These are phyloP conservation scores for Pristionchus entomophagus DNA, from an alignment of 2,888 invertebrate genomes.

Conservation along the genomic window DNA sequence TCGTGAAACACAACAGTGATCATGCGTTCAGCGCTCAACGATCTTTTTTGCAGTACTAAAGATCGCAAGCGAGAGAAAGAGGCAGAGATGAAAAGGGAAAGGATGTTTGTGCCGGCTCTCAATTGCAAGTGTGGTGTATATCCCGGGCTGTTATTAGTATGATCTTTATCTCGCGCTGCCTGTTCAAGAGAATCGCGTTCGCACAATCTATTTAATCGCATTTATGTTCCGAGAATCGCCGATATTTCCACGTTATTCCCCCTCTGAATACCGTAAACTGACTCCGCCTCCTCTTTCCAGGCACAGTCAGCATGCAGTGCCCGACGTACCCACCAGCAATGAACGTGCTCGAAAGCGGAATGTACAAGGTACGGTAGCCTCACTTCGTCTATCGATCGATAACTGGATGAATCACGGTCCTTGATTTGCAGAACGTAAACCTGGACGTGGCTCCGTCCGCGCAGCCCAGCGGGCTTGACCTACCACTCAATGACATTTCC, in stretches of 20 bases:
- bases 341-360: slow-evolving; percentile 65
- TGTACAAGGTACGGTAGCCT: slow-evolving; percentile 54
- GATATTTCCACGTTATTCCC: not conserved
- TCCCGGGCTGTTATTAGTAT: too few relatives aligned
- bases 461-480: slow-evolving; percentile 68
- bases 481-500: slow-evolving; percentile 69
- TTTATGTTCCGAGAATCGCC: not conserved
- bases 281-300: not conserved
- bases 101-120: not conserved
- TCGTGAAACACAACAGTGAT: too few relatives aligned
- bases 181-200: not conserved
- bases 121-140: too few relatives aligned
- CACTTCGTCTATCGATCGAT: not conserved
- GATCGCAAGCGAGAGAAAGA: too few relatives aligned
- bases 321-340: slow-evolving; percentile 63
- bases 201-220: not conserved
- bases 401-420: not conserved
- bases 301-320: slow-evolving; percentile 61
- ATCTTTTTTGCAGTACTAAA: too few relatives aligned
- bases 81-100: not conserved
- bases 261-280: not conserved
- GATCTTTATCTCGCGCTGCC: not conserved
- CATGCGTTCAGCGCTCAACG: too few relatives aligned
- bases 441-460: slow-evolving; percentile 66
- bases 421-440: slow-evolving; percentile 61